Evolutionary conservation across 2,797 vertebrate genomes (phyloP).

Genomic region (Smutsia gigantea): DNA sequence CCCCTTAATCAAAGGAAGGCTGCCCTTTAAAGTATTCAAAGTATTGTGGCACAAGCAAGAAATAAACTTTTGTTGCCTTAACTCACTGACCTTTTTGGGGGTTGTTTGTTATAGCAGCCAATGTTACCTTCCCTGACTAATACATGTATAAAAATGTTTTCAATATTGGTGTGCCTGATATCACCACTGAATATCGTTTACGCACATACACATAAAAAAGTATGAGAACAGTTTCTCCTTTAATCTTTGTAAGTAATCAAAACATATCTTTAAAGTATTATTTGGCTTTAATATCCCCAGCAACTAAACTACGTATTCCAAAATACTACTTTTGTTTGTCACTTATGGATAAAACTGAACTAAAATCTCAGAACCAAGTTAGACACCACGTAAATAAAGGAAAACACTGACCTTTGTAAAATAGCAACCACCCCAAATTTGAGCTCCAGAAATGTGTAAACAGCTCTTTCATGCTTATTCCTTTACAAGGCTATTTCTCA

Average conservation of each 20-base stretch:
- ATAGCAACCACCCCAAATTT: slow-evolving; percentile 74
- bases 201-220: background rate
- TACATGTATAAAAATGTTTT: background rate
- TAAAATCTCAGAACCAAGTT: slow-evolving; percentile 82
- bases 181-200: background rate
- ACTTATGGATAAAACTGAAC: slow-evolving; percentile 23
- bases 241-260: slow-evolving; percentile 42
- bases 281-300: slow-evolving; percentile 21
- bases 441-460: slow-evolving; percentile 76
- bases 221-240: slow-evolving; percentile 23
- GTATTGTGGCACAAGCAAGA: background rate
- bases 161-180: background rate
- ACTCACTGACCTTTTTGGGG: background rate
- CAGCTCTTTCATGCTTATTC: slow-evolving; percentile 77
- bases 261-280: slow-evolving; percentile 38
- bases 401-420: slow-evolving; percentile 81
- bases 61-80: background rate
- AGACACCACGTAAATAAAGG: slow-evolving; percentile 83
- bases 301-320: slow-evolving; percentile 55
- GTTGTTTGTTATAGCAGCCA: background rate
- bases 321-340: slow-evolving; percentile 21
- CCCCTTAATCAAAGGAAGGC: background rate
- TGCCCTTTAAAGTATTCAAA: background rate
- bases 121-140: background rate
- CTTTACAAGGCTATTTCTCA: slow-evolving; percentile 75